Evolutionary conservation across 64 coral and sea anemone species (phyloP).

Genomic region (Actinia tenebrosa): DNA sequence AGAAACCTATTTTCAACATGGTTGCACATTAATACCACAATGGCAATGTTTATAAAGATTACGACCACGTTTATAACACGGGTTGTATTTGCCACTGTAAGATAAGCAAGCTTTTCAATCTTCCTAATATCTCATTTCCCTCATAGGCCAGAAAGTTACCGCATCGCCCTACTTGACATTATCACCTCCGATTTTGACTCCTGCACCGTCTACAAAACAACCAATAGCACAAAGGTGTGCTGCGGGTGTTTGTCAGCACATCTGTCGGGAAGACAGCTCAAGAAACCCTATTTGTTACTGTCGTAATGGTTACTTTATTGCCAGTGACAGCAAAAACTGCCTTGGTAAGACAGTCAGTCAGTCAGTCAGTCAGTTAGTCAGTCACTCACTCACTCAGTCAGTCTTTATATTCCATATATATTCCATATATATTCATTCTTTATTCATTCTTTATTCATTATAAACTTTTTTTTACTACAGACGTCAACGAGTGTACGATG

Average conservation of each 20-base stretch:
- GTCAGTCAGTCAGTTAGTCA: background rate
- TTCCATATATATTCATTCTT: background rate
- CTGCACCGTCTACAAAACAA: background rate
- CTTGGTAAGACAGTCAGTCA: background rate
- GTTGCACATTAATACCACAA: too few species aligned
- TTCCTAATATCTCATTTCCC: background rate
- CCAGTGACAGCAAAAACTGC: slow-evolving; percentile 25
- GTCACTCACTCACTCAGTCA: too few species aligned
- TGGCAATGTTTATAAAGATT: too few species aligned
- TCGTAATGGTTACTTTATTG: slow-evolving; percentile 11
- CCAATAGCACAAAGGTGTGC: slow-evolving; percentile 10
- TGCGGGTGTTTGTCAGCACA: slow-evolving; percentile 26
- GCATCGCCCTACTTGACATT: background rate
- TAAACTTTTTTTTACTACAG: slow-evolving; percentile 9
- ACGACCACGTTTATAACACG: too few species aligned
- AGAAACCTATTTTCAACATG: too few species aligned
- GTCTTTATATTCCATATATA: too few species aligned
- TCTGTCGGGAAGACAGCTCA: slow-evolving; percentile 15
- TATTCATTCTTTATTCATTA: background rate
- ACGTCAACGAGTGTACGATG: slow-evolving; percentile 36
- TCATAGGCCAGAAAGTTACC: background rate
- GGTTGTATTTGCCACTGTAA: too few species aligned
- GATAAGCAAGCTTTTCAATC: too few species aligned
- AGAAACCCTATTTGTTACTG: slow-evolving; percentile 34
- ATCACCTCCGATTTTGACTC: background rate